A percentile compares a stretch with the other conserved stretches of the same genome.
These are phyloP conservation scores for Sus scrofa DNA, from an alignment of 2,113 vertebrate genomes.

Conservation along the genomic window DNA sequence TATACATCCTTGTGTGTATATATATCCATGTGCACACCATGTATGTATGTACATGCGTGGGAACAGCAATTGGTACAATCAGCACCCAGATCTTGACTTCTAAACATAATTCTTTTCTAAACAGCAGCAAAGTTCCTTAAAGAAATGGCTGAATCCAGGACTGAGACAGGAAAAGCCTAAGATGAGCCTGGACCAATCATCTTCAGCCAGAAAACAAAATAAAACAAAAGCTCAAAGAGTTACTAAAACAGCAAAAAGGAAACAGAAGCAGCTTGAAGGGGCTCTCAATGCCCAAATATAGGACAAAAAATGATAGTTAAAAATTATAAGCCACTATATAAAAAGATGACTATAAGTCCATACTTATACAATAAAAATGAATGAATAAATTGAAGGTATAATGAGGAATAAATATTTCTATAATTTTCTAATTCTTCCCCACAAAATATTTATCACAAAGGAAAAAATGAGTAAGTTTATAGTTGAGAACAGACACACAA, in stretches of 20 bases:
- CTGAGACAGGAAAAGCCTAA: neutral
- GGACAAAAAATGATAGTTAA: neutral
- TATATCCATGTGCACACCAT: neutral
- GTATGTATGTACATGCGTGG: neutral
- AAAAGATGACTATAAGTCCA: conserved; percentile 16
- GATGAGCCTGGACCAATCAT: neutral
- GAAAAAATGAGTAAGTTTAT: neutral
- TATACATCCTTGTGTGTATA: neutral
- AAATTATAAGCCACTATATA: neutral
- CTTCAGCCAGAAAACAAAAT: neutral
- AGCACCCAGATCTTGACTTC: neutral
- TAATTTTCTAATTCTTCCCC: neutral
- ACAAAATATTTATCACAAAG: conserved; percentile 4
- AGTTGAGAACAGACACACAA: neutral
- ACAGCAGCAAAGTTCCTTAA: neutral
- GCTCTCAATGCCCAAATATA: neutral
- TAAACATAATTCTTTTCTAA: neutral
- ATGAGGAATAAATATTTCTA: conserved; percentile 18
- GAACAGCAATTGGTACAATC: neutral
- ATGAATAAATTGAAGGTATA: neutral
- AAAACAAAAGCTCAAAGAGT: neutral
- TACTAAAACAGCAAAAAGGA: neutral
- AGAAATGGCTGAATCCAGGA: neutral
- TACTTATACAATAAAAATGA: neutral
- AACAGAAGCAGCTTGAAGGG: neutral